Evolutionary conservation across 2,113 vertebrate genomes (phyloP), one percentile per base, ranked within the genome.

Genomic region (Ivindomyrus marchei): DNA sequence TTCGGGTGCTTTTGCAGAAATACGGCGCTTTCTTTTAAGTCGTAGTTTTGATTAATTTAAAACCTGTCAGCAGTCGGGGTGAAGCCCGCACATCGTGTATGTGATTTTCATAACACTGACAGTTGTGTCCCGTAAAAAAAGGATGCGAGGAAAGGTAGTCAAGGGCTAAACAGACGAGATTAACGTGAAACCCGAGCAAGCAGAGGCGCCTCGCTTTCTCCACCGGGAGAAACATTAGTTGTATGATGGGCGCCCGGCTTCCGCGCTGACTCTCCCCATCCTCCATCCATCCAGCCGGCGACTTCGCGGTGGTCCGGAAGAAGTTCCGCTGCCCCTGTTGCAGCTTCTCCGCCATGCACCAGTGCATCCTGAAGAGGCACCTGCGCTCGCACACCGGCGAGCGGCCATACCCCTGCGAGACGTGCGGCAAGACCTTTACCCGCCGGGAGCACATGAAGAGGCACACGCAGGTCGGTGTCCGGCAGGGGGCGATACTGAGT

Each of bases 281-380:
- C 36, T 62, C 21, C 39, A 36, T 56, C 50, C 53, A n/a, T 39
- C 15, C 97, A 99, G 98, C 99, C 92, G 98, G 98, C 4, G 98
- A 99, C 94, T 99, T 99, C 97, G 97, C 98, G 0, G 98, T 99
- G 92, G 99, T 99, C 96, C 96, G 98, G 92, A 99, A 99, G 97
- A 99, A 99, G 93, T 99, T 99, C 95, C 98, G 98, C 96, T 99
- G 98, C 92, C 98, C 98, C 0, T 99, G 99, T 96, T 99, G 98
- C 97, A 99, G 98, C 91, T 99, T 99, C 92, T 99, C 98, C 0
- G 98, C 98, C 94, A 99, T 99, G 98, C 98, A 99, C 91, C 98
- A 99, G 95, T 99, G 98, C 94, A 99, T 99, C 95, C 95, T 99
- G 89, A 99, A 99, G 96, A 96, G 98, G 36, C 98, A 99, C 94